phyloP scores from a whole-genome alignment of 2,113 vertebrate species.

The Geococcyx californianus region DNA sequence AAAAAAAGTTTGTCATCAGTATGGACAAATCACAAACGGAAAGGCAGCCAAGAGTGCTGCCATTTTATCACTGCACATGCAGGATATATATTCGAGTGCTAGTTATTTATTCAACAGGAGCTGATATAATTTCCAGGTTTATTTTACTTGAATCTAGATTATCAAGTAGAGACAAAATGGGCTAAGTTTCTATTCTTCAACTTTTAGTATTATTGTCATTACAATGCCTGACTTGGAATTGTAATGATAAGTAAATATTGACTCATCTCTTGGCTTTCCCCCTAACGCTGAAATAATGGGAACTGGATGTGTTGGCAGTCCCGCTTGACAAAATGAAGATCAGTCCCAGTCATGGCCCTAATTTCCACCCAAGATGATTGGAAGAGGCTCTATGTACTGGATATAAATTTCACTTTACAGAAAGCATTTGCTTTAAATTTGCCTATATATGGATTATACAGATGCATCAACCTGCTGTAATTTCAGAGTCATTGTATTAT shows the following conservation, averaged over 20 bases:
- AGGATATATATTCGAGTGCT: background rate
- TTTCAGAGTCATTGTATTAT: background rate
- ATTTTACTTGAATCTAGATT: background rate
- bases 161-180: background rate
- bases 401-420: background rate
- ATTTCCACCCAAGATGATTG: background rate
- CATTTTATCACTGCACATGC: background rate
- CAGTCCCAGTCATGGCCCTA: background rate
- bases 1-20: slow-evolving; percentile 34
- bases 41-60: background rate
- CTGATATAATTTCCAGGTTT: background rate
- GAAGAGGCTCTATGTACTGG: background rate
- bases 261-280: background rate
- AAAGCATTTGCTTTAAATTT: background rate
- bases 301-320: background rate
- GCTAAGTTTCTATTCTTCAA: background rate
- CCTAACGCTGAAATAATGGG: background rate
- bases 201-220: background rate
- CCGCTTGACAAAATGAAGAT: background rate
- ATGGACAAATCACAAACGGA: slow-evolving; percentile 6
- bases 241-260: background rate
- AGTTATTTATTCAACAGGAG: background rate
- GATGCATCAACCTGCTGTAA: background rate
- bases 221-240: background rate
- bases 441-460: background rate